phyloP scores from a whole-genome alignment of 2,888 invertebrate genomes.

The Agrilus biguttatus region DNA sequence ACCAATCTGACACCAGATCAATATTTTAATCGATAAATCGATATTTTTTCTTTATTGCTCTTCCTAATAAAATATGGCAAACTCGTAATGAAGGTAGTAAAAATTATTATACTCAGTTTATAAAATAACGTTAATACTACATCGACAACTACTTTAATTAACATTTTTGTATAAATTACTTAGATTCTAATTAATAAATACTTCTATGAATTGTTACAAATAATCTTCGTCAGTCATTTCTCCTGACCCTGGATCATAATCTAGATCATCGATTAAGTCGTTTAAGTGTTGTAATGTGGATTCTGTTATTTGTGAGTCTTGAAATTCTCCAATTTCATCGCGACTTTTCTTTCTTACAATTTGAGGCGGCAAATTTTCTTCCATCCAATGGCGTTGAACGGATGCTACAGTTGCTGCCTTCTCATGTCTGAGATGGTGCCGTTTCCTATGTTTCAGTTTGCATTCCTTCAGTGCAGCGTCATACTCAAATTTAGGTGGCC shows the following conservation, averaged over 20 bases:
- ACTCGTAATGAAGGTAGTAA: no score
- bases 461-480: conserved; percentile 42
- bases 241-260: conserved; percentile 17
- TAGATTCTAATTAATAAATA: no score
- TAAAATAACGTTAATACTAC: no score
- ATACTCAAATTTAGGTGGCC: conserved; percentile 45
- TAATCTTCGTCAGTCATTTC: conserved; percentile 24
- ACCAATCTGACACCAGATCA: no score
- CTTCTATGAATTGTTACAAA: conserved; percentile 10
- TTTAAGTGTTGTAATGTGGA: conserved; percentile 7
- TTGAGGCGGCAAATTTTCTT: not conserved
- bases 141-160: no score
- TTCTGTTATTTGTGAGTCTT: not conserved
- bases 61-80: no score
- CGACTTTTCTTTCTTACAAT: not conserved
- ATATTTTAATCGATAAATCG: no score
- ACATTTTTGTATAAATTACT: no score
- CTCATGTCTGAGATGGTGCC: conserved; percentile 14
- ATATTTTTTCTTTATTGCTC: no score
- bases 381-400: not conserved
- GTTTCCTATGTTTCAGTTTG: conserved; percentile 34
- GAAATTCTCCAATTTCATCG: conserved; percentile 6
- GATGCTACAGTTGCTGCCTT: not conserved
- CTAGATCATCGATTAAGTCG: conserved; percentile 6
- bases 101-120: no score